Evolutionary conservation across 2,797 vertebrate genomes (phyloP), one percentile per base, ranked within the genome.

Genomic region (Enteromius argenteus): DNA sequence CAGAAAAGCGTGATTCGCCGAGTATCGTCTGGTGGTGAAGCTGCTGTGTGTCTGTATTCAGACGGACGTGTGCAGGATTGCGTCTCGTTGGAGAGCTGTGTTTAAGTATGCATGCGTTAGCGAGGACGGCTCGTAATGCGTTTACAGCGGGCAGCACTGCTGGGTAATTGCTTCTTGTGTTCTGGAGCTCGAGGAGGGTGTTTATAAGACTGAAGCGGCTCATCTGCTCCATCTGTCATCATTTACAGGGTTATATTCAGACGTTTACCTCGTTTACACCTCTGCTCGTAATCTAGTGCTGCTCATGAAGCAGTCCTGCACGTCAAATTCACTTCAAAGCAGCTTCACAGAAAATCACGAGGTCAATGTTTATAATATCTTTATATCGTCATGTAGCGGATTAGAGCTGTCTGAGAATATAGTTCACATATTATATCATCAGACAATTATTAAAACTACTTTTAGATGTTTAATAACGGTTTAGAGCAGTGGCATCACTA

Each of bases 101-200:
- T 85, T 89, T 87, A 88, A 89, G 89, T 87, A 89, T 90, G 89
- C 85, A 86, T 75, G 79, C 39, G 37, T 9, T 83, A 81, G 86
- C 86, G 87, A 86, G 86, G 81, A 37, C 58, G 44, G 14, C 51
- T 53, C 51, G 49, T 86, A 86, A 89, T 90, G 74, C 86, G 32
- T 90, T 87, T 83, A 89, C 42, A 5, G 49, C 35, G 37, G 86
- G 73, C 76, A 80, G 86, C 71, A 79, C 72, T 81, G 60, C 85
- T 87, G 73, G 80, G 80, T 89, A 88, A 90, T 90, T 88, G 85
- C 85, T 73, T 88, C 89, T 90, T 89, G 39, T 42, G 37, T 39
- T 80, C 56, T 3, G 67, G 81, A 85, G 79, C 68, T 75, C 53
- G 66, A 53, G 62, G 56, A 58, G n/a, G 4, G 35, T 35, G 35